A percentile compares a stretch with the other conserved stretches of the same genome.
Conservation (phyloP, 2,113 vertebrate genomes). For the Lethenteron camtschaticum region DNA sequence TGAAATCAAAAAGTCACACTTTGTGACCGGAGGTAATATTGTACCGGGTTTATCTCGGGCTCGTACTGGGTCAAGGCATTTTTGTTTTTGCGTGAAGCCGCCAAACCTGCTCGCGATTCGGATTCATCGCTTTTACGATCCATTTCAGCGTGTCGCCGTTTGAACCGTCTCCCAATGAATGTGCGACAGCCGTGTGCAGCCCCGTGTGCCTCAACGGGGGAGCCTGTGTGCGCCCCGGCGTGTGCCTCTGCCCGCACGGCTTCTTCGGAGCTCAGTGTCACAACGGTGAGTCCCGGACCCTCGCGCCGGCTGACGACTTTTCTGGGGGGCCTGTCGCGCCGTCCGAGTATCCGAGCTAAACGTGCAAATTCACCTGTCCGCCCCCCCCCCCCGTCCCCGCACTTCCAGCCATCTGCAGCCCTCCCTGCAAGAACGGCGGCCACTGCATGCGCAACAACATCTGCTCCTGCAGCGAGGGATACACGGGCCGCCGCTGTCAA, state of each 20-base stretch:
- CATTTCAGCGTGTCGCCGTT: background rate
- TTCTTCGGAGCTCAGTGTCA: constrained; percentile 68
- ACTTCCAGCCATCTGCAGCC: constrained; percentile 46
- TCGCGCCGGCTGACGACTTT: too few relatives aligned
- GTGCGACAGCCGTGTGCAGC: constrained; percentile 35
- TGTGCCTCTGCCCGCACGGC: constrained; percentile 47
- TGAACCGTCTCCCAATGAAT: constrained; percentile 12
- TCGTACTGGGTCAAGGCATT: background rate
- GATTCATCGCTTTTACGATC: background rate
- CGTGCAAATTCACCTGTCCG: too few relatives aligned
- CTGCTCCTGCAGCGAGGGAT: constrained; percentile 46
- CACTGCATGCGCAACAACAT: constrained; percentile 60
- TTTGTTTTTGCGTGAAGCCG: background rate
- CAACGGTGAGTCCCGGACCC: constrained; percentile 30
- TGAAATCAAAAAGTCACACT: background rate
- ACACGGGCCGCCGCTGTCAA: constrained; percentile 53
- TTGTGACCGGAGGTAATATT: background rate
- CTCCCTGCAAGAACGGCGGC: constrained; percentile 64
- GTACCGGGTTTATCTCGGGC: background rate
- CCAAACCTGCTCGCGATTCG: background rate
- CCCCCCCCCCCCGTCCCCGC: too few relatives aligned
- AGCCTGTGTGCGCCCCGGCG: constrained; percentile 39
- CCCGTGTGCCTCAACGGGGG: constrained; percentile 68
- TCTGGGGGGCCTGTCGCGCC: too few relatives aligned
- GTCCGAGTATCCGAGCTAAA: too few relatives aligned